phyloP scores from a whole-genome alignment of 2,888 invertebrate genomes.

The Sarcophaga variegata region DNA sequence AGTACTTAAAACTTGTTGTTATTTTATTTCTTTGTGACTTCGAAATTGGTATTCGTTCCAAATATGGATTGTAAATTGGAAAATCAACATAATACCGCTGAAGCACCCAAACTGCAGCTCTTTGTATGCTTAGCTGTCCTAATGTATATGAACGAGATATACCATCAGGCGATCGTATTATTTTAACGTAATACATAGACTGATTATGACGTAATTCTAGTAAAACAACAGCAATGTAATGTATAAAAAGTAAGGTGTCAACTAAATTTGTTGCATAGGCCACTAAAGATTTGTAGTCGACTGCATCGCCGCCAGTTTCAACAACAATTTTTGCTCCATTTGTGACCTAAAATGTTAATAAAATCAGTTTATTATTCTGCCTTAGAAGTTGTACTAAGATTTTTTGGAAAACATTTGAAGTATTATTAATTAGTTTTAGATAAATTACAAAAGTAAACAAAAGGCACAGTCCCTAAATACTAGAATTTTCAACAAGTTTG shows the following conservation, averaged over 20 bases:
- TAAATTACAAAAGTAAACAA: no score
- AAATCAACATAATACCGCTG: constrained; percentile 98
- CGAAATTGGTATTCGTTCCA: constrained; percentile 94
- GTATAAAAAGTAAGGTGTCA: constrained; percentile 96
- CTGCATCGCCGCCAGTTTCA: constrained; percentile 88
- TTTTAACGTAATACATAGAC: constrained; percentile 93
- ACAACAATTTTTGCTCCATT: constrained; percentile 91
- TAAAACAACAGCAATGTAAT: constrained; percentile 95
- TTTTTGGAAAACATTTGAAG: no score
- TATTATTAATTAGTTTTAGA: no score
- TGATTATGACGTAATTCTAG: constrained; percentile 96
- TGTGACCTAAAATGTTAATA: constrained; percentile 81
- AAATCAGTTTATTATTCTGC: background rate
- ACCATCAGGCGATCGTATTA: constrained; percentile 98
- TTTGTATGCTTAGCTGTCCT: constrained; percentile 95
- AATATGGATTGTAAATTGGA: constrained; percentile 97
- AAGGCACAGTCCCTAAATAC: no score
- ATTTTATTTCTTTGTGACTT: constrained; percentile 89
- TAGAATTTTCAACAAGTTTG: no score
- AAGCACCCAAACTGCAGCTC: constrained; percentile 96
- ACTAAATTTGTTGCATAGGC: constrained; percentile 96
- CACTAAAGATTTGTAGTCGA: constrained; percentile 94
- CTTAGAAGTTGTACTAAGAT: no score
- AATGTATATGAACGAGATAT: constrained; percentile 93
- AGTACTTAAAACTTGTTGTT: constrained; percentile 95